A percentile compares a stretch with the other conserved stretches of the same genome.
Evolutionary conservation across 2,888 invertebrate species (phyloP).

Genomic region (Harpagoxenus sublaevis): DNA sequence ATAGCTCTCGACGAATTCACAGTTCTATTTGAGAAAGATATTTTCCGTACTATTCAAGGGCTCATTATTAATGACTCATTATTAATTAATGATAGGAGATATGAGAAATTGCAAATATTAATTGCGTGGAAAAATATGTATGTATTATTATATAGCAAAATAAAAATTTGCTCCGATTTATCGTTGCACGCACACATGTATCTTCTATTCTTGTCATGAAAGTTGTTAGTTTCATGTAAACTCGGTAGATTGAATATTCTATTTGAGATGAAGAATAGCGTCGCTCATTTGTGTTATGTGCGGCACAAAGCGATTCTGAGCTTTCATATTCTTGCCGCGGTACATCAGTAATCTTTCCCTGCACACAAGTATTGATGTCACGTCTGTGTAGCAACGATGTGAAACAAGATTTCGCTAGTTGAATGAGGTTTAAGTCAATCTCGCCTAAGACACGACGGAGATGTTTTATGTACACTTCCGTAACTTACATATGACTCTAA

Average conservation of each 20-base stretch:
- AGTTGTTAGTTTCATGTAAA: conserved; percentile 4
- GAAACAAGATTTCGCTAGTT: background rate
- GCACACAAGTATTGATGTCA: conserved; percentile 4
- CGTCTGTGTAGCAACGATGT: background rate
- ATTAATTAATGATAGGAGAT: background rate
- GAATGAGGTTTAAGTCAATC: conserved; percentile 27
- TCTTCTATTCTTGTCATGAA: background rate
- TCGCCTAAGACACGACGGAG: conserved; percentile 1
- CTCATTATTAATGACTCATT: too few species aligned
- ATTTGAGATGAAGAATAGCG: conserved; percentile 22
- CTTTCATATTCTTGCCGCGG: background rate
- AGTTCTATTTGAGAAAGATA: background rate
- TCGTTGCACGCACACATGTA: background rate
- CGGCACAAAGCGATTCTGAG: background rate
- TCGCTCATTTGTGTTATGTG: background rate
- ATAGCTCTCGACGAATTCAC: background rate
- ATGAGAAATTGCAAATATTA: background rate
- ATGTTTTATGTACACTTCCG: conserved; percentile 5
- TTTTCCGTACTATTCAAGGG: background rate
- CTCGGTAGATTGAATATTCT: background rate
- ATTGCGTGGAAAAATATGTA: background rate
- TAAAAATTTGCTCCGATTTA: conserved; percentile 4
- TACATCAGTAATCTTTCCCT: background rate
- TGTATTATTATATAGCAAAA: background rate
- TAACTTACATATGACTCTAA: background rate